These are phyloP conservation scores for Hybos culiciformis DNA, from an alignment of 2,888 invertebrate species.

Conservation along the genomic window DNA sequence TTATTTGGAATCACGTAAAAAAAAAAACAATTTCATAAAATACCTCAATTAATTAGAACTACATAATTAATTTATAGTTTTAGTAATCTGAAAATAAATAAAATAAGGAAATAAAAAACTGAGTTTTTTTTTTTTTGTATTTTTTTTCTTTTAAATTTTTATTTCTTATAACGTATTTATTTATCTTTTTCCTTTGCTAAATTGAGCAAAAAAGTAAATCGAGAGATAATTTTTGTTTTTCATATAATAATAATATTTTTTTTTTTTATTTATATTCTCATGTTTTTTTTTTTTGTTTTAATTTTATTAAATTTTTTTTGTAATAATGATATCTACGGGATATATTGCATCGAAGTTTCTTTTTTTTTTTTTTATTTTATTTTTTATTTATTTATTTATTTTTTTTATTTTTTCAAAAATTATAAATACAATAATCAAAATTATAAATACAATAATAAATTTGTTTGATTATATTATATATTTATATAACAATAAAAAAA, in stretches of 20 bases:
- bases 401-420: conserved; percentile 5
- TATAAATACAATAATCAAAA: conserved; percentile 4
- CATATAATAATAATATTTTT: conserved; percentile 9
- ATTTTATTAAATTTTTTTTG: conserved; percentile 9
- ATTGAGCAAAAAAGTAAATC: conserved; percentile 33
- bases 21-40: too few species aligned
- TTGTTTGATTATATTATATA: not conserved
- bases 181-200: conserved; percentile 29
- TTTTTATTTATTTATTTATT: conserved; percentile 7
- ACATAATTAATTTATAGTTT: too few species aligned
- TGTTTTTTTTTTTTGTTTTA: conserved; percentile 7
- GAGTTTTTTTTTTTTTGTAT: too few species aligned
- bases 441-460: conserved; percentile 1
- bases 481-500: not conserved
- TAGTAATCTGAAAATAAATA: too few species aligned
- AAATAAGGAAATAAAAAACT: too few species aligned
- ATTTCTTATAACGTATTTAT: conserved; percentile 32
- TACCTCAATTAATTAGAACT: too few species aligned
- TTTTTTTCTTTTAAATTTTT: too few species aligned
- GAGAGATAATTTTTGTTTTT: conserved; percentile 16
- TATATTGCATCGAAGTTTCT: conserved; percentile 15
- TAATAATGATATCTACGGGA: conserved; percentile 15
- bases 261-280: not conserved
- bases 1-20: too few species aligned
- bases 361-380: not conserved